phyloP scores from a whole-genome alignment of 2,888 invertebrate species.

The Aricia artaxerxes region DNA sequence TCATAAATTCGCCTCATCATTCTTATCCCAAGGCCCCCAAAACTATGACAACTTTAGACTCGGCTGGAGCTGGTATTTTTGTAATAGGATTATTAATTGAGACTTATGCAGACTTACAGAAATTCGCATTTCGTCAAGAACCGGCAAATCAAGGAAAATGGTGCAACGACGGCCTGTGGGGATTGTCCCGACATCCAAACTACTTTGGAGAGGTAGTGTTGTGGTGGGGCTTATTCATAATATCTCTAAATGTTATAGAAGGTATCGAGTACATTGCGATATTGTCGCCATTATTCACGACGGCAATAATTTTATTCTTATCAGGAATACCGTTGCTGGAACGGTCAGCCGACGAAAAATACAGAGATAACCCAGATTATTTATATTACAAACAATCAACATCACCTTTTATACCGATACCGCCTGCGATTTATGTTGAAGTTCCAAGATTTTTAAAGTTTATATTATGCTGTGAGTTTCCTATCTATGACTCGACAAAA shows the following conservation, averaged over 20 bases:
- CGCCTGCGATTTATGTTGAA: constrained; percentile 92
- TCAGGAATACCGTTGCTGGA: constrained; percentile 95
- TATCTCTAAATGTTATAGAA: constrained; percentile 91
- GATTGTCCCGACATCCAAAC: constrained; percentile 94
- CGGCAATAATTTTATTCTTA: constrained; percentile 91
- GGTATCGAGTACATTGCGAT: constrained; percentile 93
- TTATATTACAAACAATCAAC: constrained; percentile 93
- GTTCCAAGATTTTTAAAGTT: constrained; percentile 91
- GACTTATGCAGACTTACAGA: constrained; percentile 95
- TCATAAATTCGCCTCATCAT: constrained; percentile 92
- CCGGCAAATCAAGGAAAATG: constrained; percentile 94
- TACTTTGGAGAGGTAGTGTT: constrained; percentile 96
- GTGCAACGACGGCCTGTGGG: constrained; percentile 95
- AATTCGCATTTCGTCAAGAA: constrained; percentile 94
- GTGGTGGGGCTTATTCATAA: constrained; percentile 96
- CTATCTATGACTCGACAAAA: constrained; percentile 89
- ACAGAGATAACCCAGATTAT: constrained; percentile 92
- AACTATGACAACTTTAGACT: constrained; percentile 93
- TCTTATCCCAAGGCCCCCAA: constrained; percentile 87
- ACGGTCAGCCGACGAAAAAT: constrained; percentile 92
- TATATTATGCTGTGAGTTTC: constrained; percentile 92
- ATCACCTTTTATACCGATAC: constrained; percentile 93
- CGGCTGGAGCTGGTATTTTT: constrained; percentile 91
- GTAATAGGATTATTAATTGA: constrained; percentile 92
- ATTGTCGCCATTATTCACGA: constrained; percentile 92